Percentiles rank a stretch among this genome's conserved stretches.
phyloP scores from a whole-genome alignment of 2,113 vertebrate genomes.

The Perca schrenkii region DNA sequence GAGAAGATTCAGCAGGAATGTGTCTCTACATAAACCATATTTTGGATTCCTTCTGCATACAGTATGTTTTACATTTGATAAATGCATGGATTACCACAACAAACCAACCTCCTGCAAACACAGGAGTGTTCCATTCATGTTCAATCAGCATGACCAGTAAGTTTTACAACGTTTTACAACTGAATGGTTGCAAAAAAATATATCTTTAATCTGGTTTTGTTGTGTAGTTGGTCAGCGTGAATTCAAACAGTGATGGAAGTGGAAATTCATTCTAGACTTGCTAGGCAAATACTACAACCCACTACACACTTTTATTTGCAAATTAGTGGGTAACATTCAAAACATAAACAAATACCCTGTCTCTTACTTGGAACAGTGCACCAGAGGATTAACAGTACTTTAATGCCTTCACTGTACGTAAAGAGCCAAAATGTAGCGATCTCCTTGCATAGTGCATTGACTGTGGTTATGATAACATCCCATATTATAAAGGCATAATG shows the following conservation, averaged over 20 bases:
- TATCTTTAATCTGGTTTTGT: not conserved
- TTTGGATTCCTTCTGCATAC: not conserved
- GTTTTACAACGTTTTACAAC: not conserved
- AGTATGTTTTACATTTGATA: slow-evolving; percentile 2
- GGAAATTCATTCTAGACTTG: slow-evolving; percentile 29
- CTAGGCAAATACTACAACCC: slow-evolving; percentile 23
- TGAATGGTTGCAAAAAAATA: not conserved
- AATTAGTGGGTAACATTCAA: not conserved
- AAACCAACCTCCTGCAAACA: not conserved
- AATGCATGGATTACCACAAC: not conserved
- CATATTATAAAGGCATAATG: not conserved
- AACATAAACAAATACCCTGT: not conserved
- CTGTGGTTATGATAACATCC: not conserved
- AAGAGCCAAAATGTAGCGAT: not conserved
- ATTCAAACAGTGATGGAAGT: not conserved
- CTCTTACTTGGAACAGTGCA: not conserved
- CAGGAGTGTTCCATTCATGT: not conserved
- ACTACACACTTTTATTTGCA: not conserved
- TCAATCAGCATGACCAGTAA: not conserved
- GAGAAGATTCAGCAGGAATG: not conserved
- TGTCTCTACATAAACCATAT: not conserved
- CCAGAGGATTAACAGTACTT: not conserved
- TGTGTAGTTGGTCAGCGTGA: not conserved
- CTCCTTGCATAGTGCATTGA: not conserved
- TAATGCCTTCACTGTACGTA: not conserved